Evolutionary conservation across 2,888 invertebrate genomes (phyloP), one percentile per base, ranked within the genome.

Genomic region (Therioaphis trifolii): DNA sequence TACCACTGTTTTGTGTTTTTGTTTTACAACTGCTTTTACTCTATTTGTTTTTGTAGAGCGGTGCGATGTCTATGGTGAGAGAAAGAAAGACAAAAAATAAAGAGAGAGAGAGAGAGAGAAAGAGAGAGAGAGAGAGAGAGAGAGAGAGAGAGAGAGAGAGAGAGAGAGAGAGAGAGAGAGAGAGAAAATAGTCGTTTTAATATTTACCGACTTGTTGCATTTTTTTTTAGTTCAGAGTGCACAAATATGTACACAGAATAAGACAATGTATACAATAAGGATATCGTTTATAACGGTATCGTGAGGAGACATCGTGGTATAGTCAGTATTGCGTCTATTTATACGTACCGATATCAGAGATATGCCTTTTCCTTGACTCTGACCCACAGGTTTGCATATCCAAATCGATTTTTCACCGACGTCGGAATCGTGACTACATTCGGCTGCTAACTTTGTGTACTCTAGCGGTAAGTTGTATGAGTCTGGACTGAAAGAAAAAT

Each of bases 371-470:
- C 95, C 95, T 89, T 95, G 94, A 86, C 95, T 95, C 88, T 94
- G 93, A 0, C 95, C 94, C 0, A 95, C 95, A 0, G 96, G 96
- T 87, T 96, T 96, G 88, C 95, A 95, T 85, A 96, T 96, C 95
- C 96, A 96, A n/a, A 94, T 92, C 68, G 89, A 89, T 11, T 89
- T 88, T 21, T 90, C 90, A 7, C 91, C 91, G 87, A 88, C 49
- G 87, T 88, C 88, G 24, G 88, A 87, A 84, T 88, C 88, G 75
- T 89, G 87, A 21, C 92, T 93, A 87, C 94, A 95, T 88, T 95
- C 94, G 0, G 94, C 93, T 18, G 95, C 94, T 87, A 95, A 89
- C 88, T 94, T 94, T 2, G 95, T 94, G 88, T 95, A 96, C 88
- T 96, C 96, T 87, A 94, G 90, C 0, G 96, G 96, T 49, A 96